A percentile compares a stretch with the other conserved stretches of the same genome.
These are phyloP conservation scores for Urechis unicinctus DNA, from an alignment of 2,888 invertebrate species.

Conservation along the genomic window DNA sequence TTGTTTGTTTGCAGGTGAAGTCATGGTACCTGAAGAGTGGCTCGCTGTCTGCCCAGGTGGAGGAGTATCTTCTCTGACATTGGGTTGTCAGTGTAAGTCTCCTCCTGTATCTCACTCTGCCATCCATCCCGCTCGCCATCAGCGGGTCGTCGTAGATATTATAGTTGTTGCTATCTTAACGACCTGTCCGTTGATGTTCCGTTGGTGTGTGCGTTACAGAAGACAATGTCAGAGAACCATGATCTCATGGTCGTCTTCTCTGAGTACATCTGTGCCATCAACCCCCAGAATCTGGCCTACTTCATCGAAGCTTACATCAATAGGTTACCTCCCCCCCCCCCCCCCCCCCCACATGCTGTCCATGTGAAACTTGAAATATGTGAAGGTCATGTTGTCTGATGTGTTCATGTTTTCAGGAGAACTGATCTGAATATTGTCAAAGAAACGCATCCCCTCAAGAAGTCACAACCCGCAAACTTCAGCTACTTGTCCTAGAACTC, in stretches of 20 bases:
- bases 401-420: constrained; percentile 55
- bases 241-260: constrained; percentile 85
- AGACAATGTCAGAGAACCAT: constrained; percentile 73
- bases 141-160: background rate
- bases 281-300: constrained; percentile 87
- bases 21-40: constrained; percentile 49
- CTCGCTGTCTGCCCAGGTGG: constrained; percentile 43
- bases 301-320: constrained; percentile 86
- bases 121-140: background rate
- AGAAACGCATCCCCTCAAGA: constrained; percentile 58
- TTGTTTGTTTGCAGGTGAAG: constrained; percentile 37
- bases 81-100: constrained; percentile 71
- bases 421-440: constrained; percentile 83
- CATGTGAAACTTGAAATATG: no score
- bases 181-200: background rate
- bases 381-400: no score
- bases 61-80: constrained; percentile 95
- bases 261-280: constrained; percentile 76
- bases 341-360: no score
- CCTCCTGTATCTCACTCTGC: background rate
- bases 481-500: no score
- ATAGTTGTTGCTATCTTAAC: no score
- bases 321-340: constrained; percentile 28
- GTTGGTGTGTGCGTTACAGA: constrained; percentile 18
- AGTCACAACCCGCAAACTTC: no score